Evolutionary conservation across 2,797 vertebrate species (phyloP), one percentile per base, ranked within the genome.

Genomic region (Nyctalus aviator): DNA sequence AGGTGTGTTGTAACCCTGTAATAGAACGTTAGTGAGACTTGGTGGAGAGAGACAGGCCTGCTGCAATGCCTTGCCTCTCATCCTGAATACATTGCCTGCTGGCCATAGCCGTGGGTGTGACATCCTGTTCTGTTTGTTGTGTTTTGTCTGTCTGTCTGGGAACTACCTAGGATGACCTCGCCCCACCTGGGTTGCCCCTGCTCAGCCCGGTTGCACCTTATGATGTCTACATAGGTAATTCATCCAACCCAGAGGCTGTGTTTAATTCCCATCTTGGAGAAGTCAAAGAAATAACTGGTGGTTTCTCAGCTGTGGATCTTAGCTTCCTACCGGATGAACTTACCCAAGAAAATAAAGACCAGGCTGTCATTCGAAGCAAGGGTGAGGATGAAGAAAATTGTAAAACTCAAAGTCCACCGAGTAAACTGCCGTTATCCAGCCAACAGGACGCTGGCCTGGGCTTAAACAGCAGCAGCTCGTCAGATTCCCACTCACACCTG

Each of bases 291-390:
- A 77, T 97, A 7, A 84, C 96, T 0, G 94, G 98, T 1, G 98
- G 99, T 35, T 98, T 98, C 77, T 98, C 98, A 37, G 96, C 98
- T 0, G 97, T 99, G 92, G 99, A 99, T 97, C 98, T 99, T 95
- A 99, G 99, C 97, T 99, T 99, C 96, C 98, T 99, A 41, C 99
- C 99, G 15, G 99, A 99, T 96, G 99, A 99, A 9, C 96, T 99
- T 15, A 96, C 96, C 48, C 97, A 98, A 35, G 99, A 99, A 30
- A 98, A 98, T 12, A 96, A 79, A 97, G 98, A 98, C 55, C 94
- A 95, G 35, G 93, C 93, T 86, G 44, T 57, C 37, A n/a, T 10
- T 59, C 77, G 32, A 90, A 91, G 88, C 87, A 91, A 93, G 71
- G 41, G 18, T 48, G 93, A 94, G 90, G 73, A 7, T 35, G 97